Percentiles rank a stretch among this genome's conserved stretches.
These are phyloP conservation scores for Ashinkailepas kermadecensis DNA, from an alignment of 2,888 invertebrate species.

Conservation along the genomic window DNA sequence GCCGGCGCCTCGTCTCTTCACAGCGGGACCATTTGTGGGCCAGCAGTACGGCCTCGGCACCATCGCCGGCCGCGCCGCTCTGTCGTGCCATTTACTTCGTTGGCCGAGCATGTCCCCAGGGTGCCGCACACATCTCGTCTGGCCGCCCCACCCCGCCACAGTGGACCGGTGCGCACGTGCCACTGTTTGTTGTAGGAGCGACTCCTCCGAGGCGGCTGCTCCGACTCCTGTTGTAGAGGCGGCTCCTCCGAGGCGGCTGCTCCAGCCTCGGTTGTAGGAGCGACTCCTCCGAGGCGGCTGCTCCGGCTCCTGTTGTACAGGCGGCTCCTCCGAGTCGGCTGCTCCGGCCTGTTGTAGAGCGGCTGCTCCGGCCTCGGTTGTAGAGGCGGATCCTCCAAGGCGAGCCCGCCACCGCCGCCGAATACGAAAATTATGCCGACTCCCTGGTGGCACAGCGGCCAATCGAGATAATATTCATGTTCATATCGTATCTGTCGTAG, in stretches of 20 bases:
- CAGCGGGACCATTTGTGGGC: background rate
- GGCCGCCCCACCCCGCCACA: too few species aligned
- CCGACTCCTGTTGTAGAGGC: too few species aligned
- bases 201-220: background rate
- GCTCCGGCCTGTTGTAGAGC: background rate
- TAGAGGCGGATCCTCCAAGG: background rate
- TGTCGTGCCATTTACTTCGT: too few species aligned
- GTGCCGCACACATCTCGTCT: too few species aligned
- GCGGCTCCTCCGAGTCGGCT: background rate
- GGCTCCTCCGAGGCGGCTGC: background rate
- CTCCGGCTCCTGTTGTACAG: background rate
- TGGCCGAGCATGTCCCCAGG: too few species aligned
- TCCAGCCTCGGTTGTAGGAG: background rate
- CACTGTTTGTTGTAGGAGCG: background rate
- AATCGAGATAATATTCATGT: slow-evolving; percentile 16
- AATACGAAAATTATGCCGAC: background rate
- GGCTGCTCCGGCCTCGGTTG: background rate
- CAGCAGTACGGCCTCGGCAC: background rate
- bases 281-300: background rate
- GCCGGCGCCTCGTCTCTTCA: background rate
- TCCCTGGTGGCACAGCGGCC: background rate
- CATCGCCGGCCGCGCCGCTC: too few species aligned
- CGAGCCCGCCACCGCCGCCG: background rate
- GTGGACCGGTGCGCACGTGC: too few species aligned
- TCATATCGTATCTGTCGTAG: background rate